phyloP scores from a whole-genome alignment of 2,113 vertebrate species.

The Corvus moneduloides region DNA sequence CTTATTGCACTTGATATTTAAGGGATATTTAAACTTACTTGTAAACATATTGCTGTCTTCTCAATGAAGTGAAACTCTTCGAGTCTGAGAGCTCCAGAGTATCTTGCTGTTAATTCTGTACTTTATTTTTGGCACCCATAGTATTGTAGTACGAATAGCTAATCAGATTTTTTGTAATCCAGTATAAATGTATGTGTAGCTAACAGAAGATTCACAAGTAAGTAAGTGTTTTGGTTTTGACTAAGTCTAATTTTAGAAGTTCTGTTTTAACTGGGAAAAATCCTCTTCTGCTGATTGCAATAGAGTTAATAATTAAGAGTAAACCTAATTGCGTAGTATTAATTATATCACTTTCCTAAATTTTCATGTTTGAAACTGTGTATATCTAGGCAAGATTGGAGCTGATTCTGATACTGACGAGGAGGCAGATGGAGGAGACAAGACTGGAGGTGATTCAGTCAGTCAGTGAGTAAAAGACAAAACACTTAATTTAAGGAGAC shows the following conservation, averaged over 20 bases:
- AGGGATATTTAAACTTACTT: not conserved
- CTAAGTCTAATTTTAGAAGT: not conserved
- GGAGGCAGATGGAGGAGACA: conserved; percentile 68
- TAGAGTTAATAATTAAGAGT: not conserved
- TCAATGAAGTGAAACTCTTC: not conserved
- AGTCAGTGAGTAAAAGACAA: conserved; percentile 82
- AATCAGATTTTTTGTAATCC: not conserved
- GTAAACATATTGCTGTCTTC: not conserved
- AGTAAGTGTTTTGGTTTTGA: not conserved
- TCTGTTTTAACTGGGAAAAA: not conserved
- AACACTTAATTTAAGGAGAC: not conserved
- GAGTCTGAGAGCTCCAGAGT: not conserved
- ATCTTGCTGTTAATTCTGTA: not conserved
- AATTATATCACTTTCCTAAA: not conserved
- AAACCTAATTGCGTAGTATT: not conserved
- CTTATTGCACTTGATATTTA: not conserved
- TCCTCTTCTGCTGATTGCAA: not conserved
- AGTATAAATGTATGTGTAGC: not conserved
- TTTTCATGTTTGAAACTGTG: conserved; percentile 53
- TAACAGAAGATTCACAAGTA: not conserved
- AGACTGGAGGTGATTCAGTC: conserved; percentile 70
- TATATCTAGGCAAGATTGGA: conserved; percentile 76
- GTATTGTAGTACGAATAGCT: not conserved
- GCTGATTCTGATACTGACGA: conserved; percentile 79
- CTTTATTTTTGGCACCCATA: not conserved